Evolutionary conservation across 2,888 invertebrate genomes (phyloP), one percentile per base, ranked within the genome.

Genomic region (Catocala sponsa): DNA sequence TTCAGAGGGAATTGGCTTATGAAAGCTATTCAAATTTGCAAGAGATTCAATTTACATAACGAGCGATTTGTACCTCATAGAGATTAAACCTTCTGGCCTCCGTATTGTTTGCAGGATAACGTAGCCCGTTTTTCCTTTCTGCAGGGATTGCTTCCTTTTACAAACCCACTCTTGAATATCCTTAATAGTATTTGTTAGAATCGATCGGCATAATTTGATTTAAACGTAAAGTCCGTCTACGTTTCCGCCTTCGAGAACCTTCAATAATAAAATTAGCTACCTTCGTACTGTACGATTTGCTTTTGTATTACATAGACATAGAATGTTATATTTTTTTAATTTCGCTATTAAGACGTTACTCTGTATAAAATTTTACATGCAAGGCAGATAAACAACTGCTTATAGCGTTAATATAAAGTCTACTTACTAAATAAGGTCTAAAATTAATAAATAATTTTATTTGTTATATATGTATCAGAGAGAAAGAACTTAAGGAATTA

Each of bases 1-100:
- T 90, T 88, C 90, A 85, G 82, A 83, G 86, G 66, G 85, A 91
- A 93, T 90, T 91, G 89, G 87, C 91, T 92, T 90, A 90, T 92
- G 89, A 90, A 92, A 90, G 88, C 87, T 87, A 90, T 92, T 92
- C 87, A 91, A 92, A 92, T 92, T 91, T 91, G 85, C 89, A 89
- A 90, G 88, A 91, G 90, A 90, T 92, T 91, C 89, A 90, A 94
- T 94, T 93, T 92, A 88, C 92, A 92, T 94, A 91, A 92, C 91
- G 91, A 90, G 90, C 91, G 89, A 92, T 94, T 91, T 91, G 91
- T 92, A 91, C 89, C 88, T 89, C 84, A 86, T 85, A 84, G 87
- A 89, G 88, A 89, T 89, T 89, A 88, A 88, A 86, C 85, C 87
- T 83, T 85, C 83, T 83, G 81, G 70, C 80, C 78, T 70, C 81